Conservation (phyloP, 2,113 vertebrate species). For the Rhynchomys soricoides region DNA sequence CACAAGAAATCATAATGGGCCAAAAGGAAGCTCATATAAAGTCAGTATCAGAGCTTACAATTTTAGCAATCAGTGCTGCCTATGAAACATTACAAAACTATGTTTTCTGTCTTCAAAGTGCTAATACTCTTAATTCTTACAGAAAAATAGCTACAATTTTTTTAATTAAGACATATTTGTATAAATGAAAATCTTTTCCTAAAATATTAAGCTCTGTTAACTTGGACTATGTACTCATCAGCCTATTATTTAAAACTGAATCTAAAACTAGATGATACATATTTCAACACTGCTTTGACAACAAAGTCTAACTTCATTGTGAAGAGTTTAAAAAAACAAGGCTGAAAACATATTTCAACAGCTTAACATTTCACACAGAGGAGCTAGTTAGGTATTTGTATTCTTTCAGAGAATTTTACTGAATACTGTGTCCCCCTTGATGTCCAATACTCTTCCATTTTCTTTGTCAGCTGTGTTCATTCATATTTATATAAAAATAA, state of each 20-base stretch:
- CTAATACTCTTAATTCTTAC: conserved; percentile 46
- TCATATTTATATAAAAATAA: too few relatives aligned
- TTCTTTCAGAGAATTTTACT: conserved; percentile 39
- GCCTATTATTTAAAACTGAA: background rate
- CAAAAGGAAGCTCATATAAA: background rate
- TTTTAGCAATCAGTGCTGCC: background rate
- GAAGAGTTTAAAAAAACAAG: conserved; percentile 49
- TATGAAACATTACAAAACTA: conserved; percentile 20
- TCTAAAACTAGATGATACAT: background rate
- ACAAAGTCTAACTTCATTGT: background rate
- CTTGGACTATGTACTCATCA: background rate
- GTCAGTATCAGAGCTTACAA: conserved; percentile 29
- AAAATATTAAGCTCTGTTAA: conserved; percentile 1
- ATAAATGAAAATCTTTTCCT: background rate
- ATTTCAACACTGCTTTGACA: conserved; percentile 31
- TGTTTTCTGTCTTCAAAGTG: background rate
- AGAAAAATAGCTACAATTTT: background rate
- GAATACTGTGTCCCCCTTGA: conserved; percentile 49
- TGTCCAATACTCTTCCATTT: conserved; percentile 46
- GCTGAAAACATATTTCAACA: conserved; percentile 51
- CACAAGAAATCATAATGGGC: background rate
- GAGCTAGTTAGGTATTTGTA: conserved; percentile 54
- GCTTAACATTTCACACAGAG: background rate
- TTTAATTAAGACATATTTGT: conserved; percentile 33
- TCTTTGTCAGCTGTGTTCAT: conserved; percentile 36